Percentiles rank a stretch among this genome's conserved stretches.
phyloP scores from a whole-genome alignment of 2,113 vertebrate genomes.

The Atractosteus spatula region DNA sequence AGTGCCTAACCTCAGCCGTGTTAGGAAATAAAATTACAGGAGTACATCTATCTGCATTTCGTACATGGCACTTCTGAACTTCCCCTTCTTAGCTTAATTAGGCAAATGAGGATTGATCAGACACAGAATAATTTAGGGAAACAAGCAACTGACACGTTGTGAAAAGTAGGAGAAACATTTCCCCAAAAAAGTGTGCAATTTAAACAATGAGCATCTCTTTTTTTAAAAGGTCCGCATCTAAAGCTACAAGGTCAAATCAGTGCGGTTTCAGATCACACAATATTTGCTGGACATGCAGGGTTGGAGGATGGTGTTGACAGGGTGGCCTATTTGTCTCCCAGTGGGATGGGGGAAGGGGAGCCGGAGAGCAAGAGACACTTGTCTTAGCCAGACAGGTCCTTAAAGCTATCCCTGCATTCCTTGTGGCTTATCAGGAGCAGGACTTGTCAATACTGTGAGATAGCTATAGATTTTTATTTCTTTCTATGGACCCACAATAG shows the following conservation, averaged over 20 bases:
- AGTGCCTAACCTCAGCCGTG: too few species aligned
- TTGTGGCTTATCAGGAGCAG: constrained; percentile 48
- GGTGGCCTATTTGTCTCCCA: constrained; percentile 28
- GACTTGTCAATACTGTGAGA: constrained; percentile 45
- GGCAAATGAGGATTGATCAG: too few species aligned
- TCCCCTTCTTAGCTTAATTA: too few species aligned
- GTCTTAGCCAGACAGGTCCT: constrained; percentile 57
- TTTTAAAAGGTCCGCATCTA: background rate
- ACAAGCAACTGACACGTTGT: too few species aligned
- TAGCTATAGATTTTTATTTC: constrained; percentile 18
- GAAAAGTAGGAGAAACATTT: background rate
- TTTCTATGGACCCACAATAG: too few species aligned
- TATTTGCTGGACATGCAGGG: background rate
- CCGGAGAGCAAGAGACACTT: constrained; percentile 22
- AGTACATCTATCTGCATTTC: too few species aligned
- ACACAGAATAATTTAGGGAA: too few species aligned
- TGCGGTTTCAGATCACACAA: background rate
- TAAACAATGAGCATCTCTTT: too few species aligned
- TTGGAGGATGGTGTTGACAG: background rate
- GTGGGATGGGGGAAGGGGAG: constrained; percentile 38
- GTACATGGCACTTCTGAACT: too few species aligned
- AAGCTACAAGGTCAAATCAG: background rate
- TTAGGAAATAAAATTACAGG: too few species aligned
- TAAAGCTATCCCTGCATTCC: constrained; percentile 49
- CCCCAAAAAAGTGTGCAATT: background rate